Evolutionary conservation across 2,888 invertebrate species (phyloP).

Genomic region (Eupithecia tripunctaria): DNA sequence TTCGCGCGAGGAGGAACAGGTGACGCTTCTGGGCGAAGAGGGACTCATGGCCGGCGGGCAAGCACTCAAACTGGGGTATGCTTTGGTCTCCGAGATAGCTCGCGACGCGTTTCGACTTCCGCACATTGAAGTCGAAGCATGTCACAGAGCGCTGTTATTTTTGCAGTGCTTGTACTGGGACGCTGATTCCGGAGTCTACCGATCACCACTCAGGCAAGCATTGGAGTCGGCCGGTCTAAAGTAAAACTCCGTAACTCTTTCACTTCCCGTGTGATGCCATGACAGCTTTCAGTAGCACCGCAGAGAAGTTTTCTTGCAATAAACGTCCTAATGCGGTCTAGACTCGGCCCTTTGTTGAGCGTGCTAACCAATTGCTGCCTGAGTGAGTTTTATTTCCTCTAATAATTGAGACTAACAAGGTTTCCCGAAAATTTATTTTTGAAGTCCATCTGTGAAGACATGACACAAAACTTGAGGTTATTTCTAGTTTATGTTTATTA

Average conservation of each 20-base stretch:
- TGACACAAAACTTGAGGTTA: slow-evolving; percentile 47
- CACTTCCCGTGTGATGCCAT: slow-evolving; percentile 81
- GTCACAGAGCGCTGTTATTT: slow-evolving; percentile 84
- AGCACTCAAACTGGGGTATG: slow-evolving; percentile 99
- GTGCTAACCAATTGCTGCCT: slow-evolving; percentile 84
- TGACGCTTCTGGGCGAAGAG: slow-evolving; percentile 98
- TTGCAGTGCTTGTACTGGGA: slow-evolving; percentile 91
- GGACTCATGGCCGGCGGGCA: slow-evolving; percentile 97
- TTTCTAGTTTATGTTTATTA: slow-evolving; percentile 55
- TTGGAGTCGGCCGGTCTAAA: slow-evolving; percentile 84
- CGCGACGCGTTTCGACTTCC: slow-evolving; percentile 72
- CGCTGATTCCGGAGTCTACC: slow-evolving; percentile 89
- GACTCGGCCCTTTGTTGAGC: slow-evolving; percentile 54
- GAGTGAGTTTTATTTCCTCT: slow-evolving; percentile 76
- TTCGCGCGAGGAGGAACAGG: slow-evolving; percentile 97
- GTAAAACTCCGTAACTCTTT: slow-evolving; percentile 78
- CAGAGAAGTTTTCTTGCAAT: slow-evolving; percentile 49
- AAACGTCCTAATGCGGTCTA: slow-evolving; percentile 52
- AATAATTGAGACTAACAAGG: slow-evolving; percentile 69
- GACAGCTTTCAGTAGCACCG: slow-evolving; percentile 74
- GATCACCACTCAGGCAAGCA: slow-evolving; percentile 92
- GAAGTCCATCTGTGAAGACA: slow-evolving; percentile 75
- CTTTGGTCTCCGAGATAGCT: slow-evolving; percentile 68
- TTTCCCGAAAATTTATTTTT: slow-evolving; percentile 80
- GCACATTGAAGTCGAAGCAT: slow-evolving; percentile 74